Evolutionary conservation across 1,140 invertebrate species (phyloP).

Genomic region (Eumeta japonica): DNA sequence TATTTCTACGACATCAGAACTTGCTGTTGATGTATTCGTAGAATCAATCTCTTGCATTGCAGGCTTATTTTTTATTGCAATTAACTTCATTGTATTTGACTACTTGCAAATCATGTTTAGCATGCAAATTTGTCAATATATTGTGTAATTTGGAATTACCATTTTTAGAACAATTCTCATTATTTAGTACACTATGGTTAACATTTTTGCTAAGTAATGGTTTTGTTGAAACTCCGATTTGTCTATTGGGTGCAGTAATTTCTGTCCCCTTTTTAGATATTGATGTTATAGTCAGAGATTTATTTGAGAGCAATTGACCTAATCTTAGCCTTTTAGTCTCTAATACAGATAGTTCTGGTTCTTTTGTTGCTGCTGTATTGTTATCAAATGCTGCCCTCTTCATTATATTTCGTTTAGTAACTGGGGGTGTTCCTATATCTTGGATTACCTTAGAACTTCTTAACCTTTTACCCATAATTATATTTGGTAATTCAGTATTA

Average conservation of each 20-base stretch:
- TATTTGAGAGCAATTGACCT: conserved; percentile 42
- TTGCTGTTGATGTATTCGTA: conserved; percentile 43
- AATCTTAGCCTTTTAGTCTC: conserved; percentile 51
- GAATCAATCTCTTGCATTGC: conserved; percentile 37
- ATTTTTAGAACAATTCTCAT: conserved; percentile 52
- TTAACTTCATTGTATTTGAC: conserved; percentile 34
- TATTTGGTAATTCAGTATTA: conserved; percentile 13
- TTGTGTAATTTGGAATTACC: conserved; percentile 51
- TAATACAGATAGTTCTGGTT: conserved; percentile 30
- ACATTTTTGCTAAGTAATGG: conserved; percentile 19
- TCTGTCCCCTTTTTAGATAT: conserved; percentile 23
- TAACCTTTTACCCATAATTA: conserved; percentile 38
- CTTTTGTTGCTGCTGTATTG: conserved; percentile 30
- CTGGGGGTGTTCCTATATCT: conserved; percentile 28
- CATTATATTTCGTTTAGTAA: conserved; percentile 6
- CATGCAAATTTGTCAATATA: conserved; percentile 47
- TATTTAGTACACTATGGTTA: conserved; percentile 41
- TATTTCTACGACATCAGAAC: conserved; percentile 29
- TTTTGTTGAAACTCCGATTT: conserved; percentile 24
- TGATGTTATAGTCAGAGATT: conserved; percentile 36
- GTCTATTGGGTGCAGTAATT: too few relatives aligned
- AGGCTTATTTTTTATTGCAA: conserved; percentile 30
- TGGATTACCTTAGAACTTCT: conserved; percentile 41
- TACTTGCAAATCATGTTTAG: conserved; percentile 39
- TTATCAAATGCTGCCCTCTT: too few relatives aligned